Percentiles rank a stretch among this genome's conserved stretches.
These are phyloP conservation scores for Perca flavescens DNA, from an alignment of 2,113 vertebrate species.

Conservation along the genomic window DNA sequence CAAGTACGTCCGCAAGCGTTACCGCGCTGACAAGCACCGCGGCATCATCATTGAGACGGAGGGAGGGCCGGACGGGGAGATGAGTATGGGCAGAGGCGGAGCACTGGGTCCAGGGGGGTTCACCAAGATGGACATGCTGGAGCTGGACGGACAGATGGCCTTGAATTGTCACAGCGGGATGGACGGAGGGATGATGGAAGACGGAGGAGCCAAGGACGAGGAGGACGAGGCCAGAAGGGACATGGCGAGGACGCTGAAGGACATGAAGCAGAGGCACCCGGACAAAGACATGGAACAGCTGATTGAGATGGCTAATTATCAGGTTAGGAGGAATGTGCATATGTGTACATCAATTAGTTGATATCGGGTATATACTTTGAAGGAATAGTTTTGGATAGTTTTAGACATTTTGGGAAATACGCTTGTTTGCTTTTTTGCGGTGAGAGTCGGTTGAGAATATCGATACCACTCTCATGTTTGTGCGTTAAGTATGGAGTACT, in stretches of 20 bases:
- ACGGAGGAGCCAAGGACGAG: slow-evolving; percentile 78
- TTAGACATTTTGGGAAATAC: background rate
- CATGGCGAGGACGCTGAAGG: slow-evolving; percentile 88
- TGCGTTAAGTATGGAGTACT: background rate
- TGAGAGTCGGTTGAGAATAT: background rate
- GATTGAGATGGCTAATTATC: slow-evolving; percentile 90
- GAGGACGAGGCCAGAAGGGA: slow-evolving; percentile 85
- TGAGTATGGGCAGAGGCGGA: slow-evolving; percentile 61
- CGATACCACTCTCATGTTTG: background rate
- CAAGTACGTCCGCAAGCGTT: slow-evolving; percentile 86
- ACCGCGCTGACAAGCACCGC: slow-evolving; percentile 84
- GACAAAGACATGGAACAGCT: slow-evolving; percentile 91
- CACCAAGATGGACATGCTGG: slow-evolving; percentile 86
- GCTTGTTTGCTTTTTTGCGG: background rate
- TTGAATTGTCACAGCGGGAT: slow-evolving; percentile 81
- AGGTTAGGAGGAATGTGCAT: slow-evolving; percentile 63
- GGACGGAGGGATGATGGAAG: slow-evolving; percentile 72
- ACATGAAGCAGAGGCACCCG: slow-evolving; percentile 88
- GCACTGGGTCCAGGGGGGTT: slow-evolving; percentile 74
- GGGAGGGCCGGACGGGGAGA: slow-evolving; percentile 67
- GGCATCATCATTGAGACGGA: slow-evolving; percentile 88
- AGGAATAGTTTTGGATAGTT: background rate
- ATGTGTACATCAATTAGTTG: background rate
- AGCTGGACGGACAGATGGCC: slow-evolving; percentile 83
- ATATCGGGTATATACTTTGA: background rate